A percentile compares a stretch with the other conserved stretches of the same genome.
These are phyloP conservation scores for Escarpia spicata DNA, from an alignment of 2,888 invertebrate genomes.

Conservation along the genomic window DNA sequence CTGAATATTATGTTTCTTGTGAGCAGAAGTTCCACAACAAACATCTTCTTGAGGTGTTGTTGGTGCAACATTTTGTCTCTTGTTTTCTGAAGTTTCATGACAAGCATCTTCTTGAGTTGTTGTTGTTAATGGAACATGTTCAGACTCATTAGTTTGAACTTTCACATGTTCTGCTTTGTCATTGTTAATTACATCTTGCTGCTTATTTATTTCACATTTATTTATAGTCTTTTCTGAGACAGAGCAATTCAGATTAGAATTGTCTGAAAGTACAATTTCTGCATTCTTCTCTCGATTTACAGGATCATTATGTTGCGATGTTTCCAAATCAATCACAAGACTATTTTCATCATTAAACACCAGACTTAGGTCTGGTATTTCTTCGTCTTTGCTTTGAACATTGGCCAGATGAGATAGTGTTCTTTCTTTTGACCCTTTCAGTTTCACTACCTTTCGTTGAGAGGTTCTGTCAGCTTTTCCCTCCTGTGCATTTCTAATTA, in stretches of 20 bases:
- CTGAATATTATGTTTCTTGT: neutral
- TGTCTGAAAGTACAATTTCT: neutral
- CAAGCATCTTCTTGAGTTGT: too few relatives aligned
- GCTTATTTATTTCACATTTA: neutral
- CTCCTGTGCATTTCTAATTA: conserved; percentile 40
- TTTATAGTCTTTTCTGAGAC: neutral
- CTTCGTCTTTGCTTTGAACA: neutral
- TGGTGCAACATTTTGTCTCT: neutral
- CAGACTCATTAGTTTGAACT: neutral
- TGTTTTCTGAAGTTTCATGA: neutral
- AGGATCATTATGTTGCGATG: neutral
- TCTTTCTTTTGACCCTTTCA: neutral
- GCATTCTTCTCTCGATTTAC: neutral
- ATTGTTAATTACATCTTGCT: neutral
- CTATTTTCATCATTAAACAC: neutral
- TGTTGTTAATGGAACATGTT: neutral
- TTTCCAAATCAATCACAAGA: neutral
- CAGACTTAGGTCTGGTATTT: neutral
- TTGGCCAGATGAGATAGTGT: neutral
- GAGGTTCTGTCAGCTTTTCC: conserved; percentile 30
- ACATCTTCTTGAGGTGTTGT: neutral
- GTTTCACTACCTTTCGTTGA: neutral
- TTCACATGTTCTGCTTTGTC: neutral
- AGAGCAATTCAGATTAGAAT: neutral
- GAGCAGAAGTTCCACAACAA: neutral